These are phyloP conservation scores for Pocillopora meandrina DNA, from an alignment of 92 coral and sea anemone species.

Conservation along the genomic window DNA sequence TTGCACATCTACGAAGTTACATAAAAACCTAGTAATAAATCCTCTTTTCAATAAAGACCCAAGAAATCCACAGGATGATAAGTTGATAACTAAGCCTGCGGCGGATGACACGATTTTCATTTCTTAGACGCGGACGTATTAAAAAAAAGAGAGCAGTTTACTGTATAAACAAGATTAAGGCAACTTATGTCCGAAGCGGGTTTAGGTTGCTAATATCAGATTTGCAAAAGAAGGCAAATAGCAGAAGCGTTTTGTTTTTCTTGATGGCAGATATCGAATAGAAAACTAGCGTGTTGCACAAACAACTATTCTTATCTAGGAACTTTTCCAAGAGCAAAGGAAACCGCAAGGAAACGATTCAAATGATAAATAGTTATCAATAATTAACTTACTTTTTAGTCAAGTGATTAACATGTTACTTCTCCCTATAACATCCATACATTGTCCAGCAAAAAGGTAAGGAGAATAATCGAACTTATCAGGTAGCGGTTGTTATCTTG, in stretches of 20 bases:
- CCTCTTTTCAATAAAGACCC: not conserved
- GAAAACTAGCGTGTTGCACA: no score
- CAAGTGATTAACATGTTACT: no score
- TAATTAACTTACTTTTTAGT: no score
- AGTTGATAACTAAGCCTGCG: not conserved
- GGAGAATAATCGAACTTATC: no score
- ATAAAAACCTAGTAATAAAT: not conserved
- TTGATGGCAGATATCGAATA: not conserved
- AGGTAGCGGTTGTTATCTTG: no score
- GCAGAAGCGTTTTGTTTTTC: not conserved
- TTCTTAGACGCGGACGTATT: not conserved
- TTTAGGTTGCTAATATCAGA: not conserved
- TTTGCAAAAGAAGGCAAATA: not conserved
- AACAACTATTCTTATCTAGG: no score
- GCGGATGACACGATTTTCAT: not conserved
- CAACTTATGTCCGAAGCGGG: no score
- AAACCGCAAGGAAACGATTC: no score
- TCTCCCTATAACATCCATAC: no score
- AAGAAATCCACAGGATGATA: constrained; percentile 10
- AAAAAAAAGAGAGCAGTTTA: not conserved
- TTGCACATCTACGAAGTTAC: not conserved
- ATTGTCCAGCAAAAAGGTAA: no score
- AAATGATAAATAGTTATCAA: no score
- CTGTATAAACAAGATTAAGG: not conserved
- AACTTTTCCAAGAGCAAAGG: no score